Percentiles rank a stretch among this genome's conserved stretches.
These are phyloP conservation scores for Drosophila navojoa DNA, from an alignment of 1,140 invertebrate genomes.

Conservation along the genomic window DNA sequence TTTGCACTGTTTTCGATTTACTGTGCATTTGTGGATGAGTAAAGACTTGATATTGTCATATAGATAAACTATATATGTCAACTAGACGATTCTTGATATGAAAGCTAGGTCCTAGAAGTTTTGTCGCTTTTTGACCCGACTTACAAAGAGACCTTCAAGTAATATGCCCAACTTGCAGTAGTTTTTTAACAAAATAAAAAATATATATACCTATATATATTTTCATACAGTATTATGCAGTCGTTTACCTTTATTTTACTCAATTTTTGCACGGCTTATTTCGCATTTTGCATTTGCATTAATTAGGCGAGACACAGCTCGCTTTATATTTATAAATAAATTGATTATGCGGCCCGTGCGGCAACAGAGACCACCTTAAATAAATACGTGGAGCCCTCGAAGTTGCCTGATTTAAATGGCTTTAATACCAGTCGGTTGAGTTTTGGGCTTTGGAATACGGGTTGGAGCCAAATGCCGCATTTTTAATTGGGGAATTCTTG, in stretches of 20 bases:
- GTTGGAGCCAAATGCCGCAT: conserved; percentile 3
- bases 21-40: no score
- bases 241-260: conserved; percentile 9
- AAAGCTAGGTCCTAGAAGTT: no score
- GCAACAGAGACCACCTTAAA: conserved; percentile 1
- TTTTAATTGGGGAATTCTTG: conserved; percentile 36
- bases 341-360: conserved; percentile 66
- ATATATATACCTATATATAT: no score
- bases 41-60: no score
- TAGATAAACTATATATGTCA: no score
- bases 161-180: no score
- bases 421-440: conserved; percentile 67
- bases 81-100: no score
- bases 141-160: no score
- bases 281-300: conserved; percentile 65
- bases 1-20: no score
- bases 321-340: conserved; percentile 63
- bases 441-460: conserved; percentile 21
- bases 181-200: no score
- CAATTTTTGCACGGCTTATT: conserved; percentile 4
- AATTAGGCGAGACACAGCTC: conserved; percentile 58
- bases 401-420: conserved; percentile 58
- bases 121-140: no score
- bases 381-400: conserved; percentile 47
- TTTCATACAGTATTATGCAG: no score